Evolutionary conservation across 1,140 invertebrate genomes (phyloP).

Genomic region (Oncopeltus fasciatus): DNA sequence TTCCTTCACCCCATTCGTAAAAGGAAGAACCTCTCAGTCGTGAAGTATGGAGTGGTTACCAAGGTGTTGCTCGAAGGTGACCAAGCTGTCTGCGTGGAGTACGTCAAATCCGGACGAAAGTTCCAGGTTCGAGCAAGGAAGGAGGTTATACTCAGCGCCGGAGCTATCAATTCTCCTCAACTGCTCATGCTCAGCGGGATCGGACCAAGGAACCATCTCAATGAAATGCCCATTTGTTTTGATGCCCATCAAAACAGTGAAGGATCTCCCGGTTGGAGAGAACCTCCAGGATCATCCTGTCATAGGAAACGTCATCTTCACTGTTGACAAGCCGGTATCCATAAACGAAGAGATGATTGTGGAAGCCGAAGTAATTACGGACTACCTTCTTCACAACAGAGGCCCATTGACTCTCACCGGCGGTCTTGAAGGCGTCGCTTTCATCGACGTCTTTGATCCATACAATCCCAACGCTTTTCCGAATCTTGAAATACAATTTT

Average conservation of each 20-base stretch:
- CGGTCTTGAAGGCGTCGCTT: constrained; percentile 63
- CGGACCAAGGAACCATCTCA: constrained; percentile 50
- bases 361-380: constrained; percentile 27
- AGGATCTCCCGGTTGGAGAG: constrained; percentile 53
- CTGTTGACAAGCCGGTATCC: constrained; percentile 26
- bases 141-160: constrained; percentile 47
- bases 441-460: constrained; percentile 53
- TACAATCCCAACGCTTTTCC: constrained; percentile 46
- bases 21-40: constrained; percentile 31
- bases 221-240: no score
- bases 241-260: constrained; percentile 45
- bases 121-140: constrained; percentile 31
- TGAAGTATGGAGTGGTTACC: constrained; percentile 32
- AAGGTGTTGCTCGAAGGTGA: constrained; percentile 42
- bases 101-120: constrained; percentile 28
- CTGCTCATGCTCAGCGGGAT: constrained; percentile 53
- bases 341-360: constrained; percentile 15
- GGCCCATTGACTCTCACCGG: constrained; percentile 64
- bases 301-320: constrained; percentile 35
- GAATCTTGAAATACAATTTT: constrained; percentile 57
- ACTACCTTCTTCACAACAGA: constrained; percentile 36
- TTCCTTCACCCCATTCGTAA: constrained; percentile 35
- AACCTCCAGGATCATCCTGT: constrained; percentile 73
- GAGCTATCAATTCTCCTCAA: constrained; percentile 47
- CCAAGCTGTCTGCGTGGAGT: constrained; percentile 43